These are phyloP conservation scores for Sminthurides aquaticus DNA, from an alignment of 2,888 invertebrate species.

Conservation along the genomic window DNA sequence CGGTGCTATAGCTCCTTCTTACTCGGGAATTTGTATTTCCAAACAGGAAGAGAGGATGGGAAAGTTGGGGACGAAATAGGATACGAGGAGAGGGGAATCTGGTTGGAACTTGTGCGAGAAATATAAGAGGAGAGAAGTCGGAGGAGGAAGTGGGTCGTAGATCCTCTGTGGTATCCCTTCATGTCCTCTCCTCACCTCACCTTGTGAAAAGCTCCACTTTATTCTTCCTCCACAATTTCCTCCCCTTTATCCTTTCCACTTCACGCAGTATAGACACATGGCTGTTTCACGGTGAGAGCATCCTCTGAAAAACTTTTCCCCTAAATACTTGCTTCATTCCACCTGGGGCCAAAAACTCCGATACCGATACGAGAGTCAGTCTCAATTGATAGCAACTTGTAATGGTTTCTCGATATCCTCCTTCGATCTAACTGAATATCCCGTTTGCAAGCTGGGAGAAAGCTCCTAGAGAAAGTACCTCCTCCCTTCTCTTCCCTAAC, in stretches of 20 bases:
- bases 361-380: neutral
- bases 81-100: no score
- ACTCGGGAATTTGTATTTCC: no score
- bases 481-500: neutral
- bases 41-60: no score
- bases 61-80: no score
- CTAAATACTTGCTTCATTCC: neutral
- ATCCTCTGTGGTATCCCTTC: neutral
- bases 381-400: neutral
- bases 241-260: neutral
- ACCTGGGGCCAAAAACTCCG: neutral
- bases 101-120: no score
- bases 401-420: neutral
- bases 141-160: neutral
- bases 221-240: neutral
- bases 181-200: neutral
- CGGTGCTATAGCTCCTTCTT: no score
- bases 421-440: no score
- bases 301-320: neutral
- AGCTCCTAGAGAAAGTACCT: no score
- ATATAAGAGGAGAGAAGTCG: no score
- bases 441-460: no score
- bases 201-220: neutral
- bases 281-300: neutral
- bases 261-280: neutral